These are phyloP conservation scores for Meloidogyne hapla DNA, from an alignment of 1,140 invertebrate species.

Conservation along the genomic window DNA sequence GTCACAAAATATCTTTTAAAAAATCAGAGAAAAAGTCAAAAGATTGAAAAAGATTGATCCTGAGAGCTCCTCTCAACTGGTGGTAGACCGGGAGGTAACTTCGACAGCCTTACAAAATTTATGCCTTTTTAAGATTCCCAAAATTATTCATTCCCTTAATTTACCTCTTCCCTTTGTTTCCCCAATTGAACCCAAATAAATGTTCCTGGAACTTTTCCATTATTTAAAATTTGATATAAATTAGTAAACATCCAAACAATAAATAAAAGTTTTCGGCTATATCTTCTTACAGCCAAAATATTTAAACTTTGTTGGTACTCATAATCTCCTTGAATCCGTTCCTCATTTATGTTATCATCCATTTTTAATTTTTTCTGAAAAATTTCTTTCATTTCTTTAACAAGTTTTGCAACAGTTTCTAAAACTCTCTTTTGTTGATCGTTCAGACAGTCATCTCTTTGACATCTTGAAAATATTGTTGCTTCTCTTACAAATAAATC, in stretches of 20 bases:
- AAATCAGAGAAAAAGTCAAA: too few species aligned
- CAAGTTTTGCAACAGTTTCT: not conserved
- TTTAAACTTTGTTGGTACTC: not conserved
- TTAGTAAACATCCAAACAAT: not conserved
- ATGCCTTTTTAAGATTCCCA: too few species aligned
- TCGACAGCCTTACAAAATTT: too few species aligned
- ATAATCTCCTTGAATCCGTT: not conserved
- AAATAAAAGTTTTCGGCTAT: not conserved
- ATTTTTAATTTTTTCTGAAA: not conserved
- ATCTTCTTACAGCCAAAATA: not conserved
- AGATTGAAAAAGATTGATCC: too few species aligned
- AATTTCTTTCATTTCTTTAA: not conserved
- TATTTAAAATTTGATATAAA: not conserved
- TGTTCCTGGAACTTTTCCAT: not conserved
- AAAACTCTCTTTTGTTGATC: not conserved
- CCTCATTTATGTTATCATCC: not conserved
- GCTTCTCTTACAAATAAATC: not conserved
- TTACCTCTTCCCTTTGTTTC: not conserved
- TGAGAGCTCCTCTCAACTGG: too few species aligned
- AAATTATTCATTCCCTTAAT: too few species aligned
- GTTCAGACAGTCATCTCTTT: not conserved
- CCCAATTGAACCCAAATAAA: not conserved
- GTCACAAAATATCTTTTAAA: too few species aligned
- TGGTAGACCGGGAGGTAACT: too few species aligned
- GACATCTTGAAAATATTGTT: slow-evolving; percentile 3